Percentiles rank a stretch among this genome's conserved stretches.
These are phyloP conservation scores for Pyrrhosoma nymphula DNA, from an alignment of 2,888 invertebrate species.

Conservation along the genomic window DNA sequence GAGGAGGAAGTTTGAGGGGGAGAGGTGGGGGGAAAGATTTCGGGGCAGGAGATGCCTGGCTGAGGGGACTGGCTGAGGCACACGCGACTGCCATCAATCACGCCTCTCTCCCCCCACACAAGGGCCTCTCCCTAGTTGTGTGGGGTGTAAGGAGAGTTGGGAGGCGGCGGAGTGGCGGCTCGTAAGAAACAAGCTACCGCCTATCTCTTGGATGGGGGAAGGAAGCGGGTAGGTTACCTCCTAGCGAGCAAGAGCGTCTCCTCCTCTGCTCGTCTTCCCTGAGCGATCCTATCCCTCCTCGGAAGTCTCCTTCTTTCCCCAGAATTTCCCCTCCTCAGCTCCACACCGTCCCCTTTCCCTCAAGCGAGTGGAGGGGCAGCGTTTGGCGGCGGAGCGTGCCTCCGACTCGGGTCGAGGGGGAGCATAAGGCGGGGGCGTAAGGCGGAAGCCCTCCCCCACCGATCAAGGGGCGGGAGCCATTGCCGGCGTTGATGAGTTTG, in stretches of 20 bases:
- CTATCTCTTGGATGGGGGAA: neutral
- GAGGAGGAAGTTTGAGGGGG: neutral
- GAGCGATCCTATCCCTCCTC: neutral
- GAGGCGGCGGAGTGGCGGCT: neutral
- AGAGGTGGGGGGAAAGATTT: neutral
- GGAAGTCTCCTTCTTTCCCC: neutral
- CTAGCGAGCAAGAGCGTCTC: conserved; percentile 23
- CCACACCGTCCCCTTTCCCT: neutral
- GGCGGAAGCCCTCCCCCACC: conserved; percentile 24
- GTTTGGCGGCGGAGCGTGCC: conserved; percentile 1
- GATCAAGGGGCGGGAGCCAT: conserved; percentile 8
- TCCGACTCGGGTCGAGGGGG: neutral
- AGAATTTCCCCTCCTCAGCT: neutral
- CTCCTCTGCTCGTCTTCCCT: neutral
- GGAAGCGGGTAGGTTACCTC: conserved; percentile 36
- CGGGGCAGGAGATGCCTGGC: neutral
- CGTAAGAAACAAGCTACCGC: conserved; percentile 7
- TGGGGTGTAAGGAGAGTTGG: neutral
- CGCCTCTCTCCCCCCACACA: neutral
- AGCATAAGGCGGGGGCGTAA: neutral
- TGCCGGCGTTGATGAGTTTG: conserved; percentile 36
- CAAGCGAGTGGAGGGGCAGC: neutral
- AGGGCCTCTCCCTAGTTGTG: neutral
- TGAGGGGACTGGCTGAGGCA: conserved; percentile 18
- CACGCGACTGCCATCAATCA: conserved; percentile 66